A percentile compares a stretch with the other conserved stretches of the same genome.
Conservation (phyloP, 2,888 invertebrate genomes). For the Pterostichus niger region DNA sequence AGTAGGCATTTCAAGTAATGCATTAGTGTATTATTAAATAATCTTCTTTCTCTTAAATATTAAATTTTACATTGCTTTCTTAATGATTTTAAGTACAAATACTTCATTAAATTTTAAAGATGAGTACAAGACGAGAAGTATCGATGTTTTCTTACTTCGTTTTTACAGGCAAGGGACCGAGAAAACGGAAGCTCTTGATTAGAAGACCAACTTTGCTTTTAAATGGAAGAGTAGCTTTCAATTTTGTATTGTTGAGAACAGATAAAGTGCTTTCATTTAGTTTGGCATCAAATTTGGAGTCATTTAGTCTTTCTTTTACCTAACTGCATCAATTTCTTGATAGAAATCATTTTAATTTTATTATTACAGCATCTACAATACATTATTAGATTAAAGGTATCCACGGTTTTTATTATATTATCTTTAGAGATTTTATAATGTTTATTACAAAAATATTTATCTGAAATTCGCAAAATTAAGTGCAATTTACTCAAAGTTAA, state of each 20-base stretch:
- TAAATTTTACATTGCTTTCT: neutral
- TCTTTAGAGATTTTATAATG: too few species aligned
- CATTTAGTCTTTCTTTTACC: too few species aligned
- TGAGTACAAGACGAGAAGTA: neutral
- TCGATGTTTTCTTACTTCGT: neutral
- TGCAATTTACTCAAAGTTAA: too few species aligned
- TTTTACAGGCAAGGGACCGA: neutral
- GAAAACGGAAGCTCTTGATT: constrained; percentile 20
- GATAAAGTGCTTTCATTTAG: constrained; percentile 29
- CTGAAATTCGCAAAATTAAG: too few species aligned
- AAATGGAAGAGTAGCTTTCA: constrained; percentile 23
- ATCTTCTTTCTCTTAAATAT: neutral
- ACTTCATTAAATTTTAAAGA: constrained; percentile 13
- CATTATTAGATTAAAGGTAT: too few species aligned
- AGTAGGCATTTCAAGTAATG: neutral
- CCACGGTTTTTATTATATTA: too few species aligned
- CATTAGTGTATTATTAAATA: neutral
- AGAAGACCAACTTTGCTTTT: constrained; percentile 36
- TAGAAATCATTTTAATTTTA: too few species aligned
- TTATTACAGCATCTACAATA: too few species aligned
- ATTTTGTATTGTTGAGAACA: neutral
- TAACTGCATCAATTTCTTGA: too few species aligned
- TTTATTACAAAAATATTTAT: too few species aligned
- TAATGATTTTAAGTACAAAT: constrained; percentile 13
- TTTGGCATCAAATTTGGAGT: neutral